Evolutionary conservation across 2,113 vertebrate genomes (phyloP).

Genomic region (Choloepus hoffmanni): DNA sequence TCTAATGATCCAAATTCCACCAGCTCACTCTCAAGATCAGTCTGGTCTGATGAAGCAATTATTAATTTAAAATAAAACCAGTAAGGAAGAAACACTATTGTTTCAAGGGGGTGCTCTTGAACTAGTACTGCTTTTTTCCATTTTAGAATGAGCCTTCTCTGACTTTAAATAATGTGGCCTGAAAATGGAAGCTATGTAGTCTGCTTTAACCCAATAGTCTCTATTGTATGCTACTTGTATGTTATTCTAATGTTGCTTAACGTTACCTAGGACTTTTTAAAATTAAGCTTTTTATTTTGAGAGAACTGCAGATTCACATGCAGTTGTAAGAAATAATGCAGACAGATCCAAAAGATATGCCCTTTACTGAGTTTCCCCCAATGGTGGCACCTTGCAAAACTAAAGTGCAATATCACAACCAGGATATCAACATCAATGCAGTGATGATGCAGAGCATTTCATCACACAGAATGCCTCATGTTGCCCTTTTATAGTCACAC

Average conservation of each 20-base stretch:
- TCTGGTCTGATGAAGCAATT: neutral
- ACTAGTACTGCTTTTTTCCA: neutral
- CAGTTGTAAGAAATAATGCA: neutral
- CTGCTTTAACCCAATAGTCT: neutral
- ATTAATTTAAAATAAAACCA: slow-evolving; percentile 2
- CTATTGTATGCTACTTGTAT: neutral
- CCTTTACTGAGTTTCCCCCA: neutral
- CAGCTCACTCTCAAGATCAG: neutral
- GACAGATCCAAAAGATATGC: neutral
- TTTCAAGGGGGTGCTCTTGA: too few species aligned
- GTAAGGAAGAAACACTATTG: neutral
- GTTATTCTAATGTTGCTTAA: neutral
- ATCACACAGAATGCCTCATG: neutral
- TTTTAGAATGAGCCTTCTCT: neutral
- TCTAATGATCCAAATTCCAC: neutral
- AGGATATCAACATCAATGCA: neutral
- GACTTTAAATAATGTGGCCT: neutral
- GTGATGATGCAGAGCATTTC: neutral
- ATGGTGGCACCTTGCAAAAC: neutral
- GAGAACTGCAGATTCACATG: neutral
- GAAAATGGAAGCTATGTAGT: neutral
- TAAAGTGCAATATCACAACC: neutral
- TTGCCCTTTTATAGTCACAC: neutral
- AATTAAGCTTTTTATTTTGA: neutral
- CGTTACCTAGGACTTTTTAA: neutral